A percentile compares a stretch with the other conserved stretches of the same genome.
Conservation (phyloP, 2,113 vertebrate genomes). For the Myotis davidii region DNA sequence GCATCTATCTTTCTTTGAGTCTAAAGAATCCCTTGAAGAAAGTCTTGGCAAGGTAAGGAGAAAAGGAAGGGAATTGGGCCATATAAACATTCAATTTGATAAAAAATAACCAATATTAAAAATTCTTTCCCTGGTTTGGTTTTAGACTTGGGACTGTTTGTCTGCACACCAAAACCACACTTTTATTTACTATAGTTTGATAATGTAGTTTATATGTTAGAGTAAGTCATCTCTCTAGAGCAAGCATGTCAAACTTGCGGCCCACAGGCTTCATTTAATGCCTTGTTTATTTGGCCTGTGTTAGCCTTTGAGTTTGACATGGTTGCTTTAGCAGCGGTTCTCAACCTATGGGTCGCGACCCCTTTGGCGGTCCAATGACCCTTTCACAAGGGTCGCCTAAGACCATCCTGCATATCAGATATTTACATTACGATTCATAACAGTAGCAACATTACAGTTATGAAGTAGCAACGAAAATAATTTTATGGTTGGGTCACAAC, state of each 20-base stretch:
- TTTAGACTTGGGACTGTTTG: conserved; percentile 39
- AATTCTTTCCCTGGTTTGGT: background rate
- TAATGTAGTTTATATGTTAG: background rate
- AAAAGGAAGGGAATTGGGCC: background rate
- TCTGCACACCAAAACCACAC: background rate
- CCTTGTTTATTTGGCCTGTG: too few relatives aligned
- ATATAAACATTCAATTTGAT: background rate
- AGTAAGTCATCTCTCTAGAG: background rate
- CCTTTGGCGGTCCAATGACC: too few relatives aligned
- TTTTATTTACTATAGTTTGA: background rate
- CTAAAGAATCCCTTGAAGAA: conserved; percentile 93
- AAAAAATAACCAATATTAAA: background rate
- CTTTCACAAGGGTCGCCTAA: too few relatives aligned
- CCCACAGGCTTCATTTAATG: too few relatives aligned
- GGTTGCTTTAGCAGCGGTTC: background rate
- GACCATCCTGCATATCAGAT: too few relatives aligned
- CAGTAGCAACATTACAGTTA: too few relatives aligned
- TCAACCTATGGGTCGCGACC: too few relatives aligned
- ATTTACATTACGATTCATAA: too few relatives aligned
- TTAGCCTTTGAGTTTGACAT: too few relatives aligned
- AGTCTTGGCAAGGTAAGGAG: conserved; percentile 87
- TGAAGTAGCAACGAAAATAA: too few relatives aligned
- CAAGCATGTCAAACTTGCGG: too few relatives aligned
- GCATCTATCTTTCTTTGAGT: conserved; percentile 88
- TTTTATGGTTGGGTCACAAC: too few relatives aligned